A percentile compares a stretch with the other conserved stretches of the same genome.
These are phyloP conservation scores for Papilio aristodemus DNA, from an alignment of 1,140 invertebrate species.

Conservation along the genomic window DNA sequence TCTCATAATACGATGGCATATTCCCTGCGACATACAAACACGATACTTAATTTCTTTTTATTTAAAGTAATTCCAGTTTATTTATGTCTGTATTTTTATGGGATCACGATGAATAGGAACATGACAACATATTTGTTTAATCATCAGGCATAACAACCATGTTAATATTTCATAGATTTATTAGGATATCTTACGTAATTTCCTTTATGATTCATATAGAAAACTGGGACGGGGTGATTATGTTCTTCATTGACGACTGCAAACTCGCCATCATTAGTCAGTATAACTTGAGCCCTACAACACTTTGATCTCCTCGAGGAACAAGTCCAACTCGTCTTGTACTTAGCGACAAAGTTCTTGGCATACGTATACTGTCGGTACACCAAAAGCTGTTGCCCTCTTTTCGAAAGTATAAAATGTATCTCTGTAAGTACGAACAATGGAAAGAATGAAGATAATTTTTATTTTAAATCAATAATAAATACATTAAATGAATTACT, in stretches of 20 bases:
- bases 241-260: slow-evolving; percentile 48
- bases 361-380: slow-evolving; percentile 57
- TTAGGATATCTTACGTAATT: slow-evolving; percentile 49
- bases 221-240: slow-evolving; percentile 52
- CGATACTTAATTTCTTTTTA: not conserved
- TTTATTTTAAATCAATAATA: not conserved
- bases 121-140: not conserved
- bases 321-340: slow-evolving; percentile 51
- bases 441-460: not conserved
- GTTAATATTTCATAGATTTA: too few relatives aligned
- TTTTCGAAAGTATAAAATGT: slow-evolving; percentile 64
- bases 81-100: not conserved
- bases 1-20: not conserved
- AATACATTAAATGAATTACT: not conserved
- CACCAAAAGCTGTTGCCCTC: slow-evolving; percentile 56
- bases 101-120: not conserved
- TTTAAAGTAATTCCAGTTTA: not conserved
- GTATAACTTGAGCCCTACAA: slow-evolving; percentile 53
- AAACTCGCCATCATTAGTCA: slow-evolving; percentile 48
- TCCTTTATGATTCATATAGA: slow-evolving; percentile 53
- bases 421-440: slow-evolving; percentile 52
- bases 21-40: not conserved
- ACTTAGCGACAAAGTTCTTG: slow-evolving; percentile 50
- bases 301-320: slow-evolving; percentile 59
- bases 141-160: not conserved